Conservation (phyloP, 2,888 invertebrate species). For the Drosophila leonis region DNA sequence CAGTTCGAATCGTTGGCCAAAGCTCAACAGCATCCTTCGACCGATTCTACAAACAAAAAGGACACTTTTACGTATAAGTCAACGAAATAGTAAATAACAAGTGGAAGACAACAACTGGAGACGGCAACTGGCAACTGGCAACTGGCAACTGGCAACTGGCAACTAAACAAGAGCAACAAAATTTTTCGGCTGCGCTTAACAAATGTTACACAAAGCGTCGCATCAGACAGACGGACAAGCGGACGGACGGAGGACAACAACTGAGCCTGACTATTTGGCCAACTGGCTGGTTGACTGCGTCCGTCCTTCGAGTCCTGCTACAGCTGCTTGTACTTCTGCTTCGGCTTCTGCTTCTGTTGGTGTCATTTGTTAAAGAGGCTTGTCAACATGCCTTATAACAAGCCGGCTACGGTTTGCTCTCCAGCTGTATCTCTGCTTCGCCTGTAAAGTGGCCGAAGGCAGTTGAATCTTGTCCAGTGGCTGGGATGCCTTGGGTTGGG, state of each 20-base stretch:
- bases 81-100: constrained; percentile 72
- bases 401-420: constrained; percentile 72
- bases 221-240: constrained; percentile 26
- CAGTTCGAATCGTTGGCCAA: constrained; percentile 23
- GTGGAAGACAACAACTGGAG: constrained; percentile 50
- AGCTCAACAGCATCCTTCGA: constrained; percentile 21
- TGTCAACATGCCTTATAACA: constrained; percentile 84
- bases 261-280: constrained; percentile 68
- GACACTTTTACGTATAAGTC: constrained; percentile 65
- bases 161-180: constrained; percentile 66
- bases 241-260: constrained; percentile 7
- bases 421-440: constrained; percentile 40
- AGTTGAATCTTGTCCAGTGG: constrained; percentile 4
- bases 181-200: constrained; percentile 71
- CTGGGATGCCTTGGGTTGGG: constrained; percentile 3
- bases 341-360: constrained; percentile 64
- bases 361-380: constrained; percentile 85
- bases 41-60: constrained; percentile 46
- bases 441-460: constrained; percentile 55
- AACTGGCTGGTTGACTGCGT: constrained; percentile 58
- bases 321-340: constrained; percentile 55
- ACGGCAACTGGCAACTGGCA: constrained; percentile 55
- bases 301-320: constrained; percentile 63
- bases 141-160: constrained; percentile 60
- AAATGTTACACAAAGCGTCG: constrained; percentile 74